Conservation (phyloP, 2,888 invertebrate genomes). For the Ceraclea dissimilis region DNA sequence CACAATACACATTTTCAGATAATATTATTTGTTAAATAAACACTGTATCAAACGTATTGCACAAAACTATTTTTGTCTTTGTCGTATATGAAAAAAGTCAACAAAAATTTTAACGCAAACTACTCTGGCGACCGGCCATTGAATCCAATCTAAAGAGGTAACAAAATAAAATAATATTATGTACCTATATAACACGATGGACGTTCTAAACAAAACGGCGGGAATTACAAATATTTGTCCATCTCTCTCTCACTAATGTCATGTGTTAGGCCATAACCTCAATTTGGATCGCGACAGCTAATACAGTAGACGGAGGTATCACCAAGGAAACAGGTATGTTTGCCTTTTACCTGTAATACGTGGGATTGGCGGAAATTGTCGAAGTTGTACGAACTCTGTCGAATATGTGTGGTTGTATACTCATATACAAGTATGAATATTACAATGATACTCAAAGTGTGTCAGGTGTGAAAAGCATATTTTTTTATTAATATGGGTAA, state of each 20-base stretch:
- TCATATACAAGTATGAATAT: conserved; percentile 1
- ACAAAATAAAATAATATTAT: not conserved
- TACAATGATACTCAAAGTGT: not conserved
- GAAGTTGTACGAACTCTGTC: conserved; percentile 10
- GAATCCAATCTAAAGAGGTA: conserved; percentile 9
- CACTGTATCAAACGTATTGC: no score
- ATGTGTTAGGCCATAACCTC: conserved; percentile 15
- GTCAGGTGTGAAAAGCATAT: no score
- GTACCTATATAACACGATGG: conserved; percentile 3
- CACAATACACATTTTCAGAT: no score
- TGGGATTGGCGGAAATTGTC: conserved; percentile 17
- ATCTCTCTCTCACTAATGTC: conserved; percentile 15
- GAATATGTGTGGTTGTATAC: conserved; percentile 5
- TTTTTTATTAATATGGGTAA: no score
- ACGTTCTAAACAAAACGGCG: conserved; percentile 14
- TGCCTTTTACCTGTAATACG: conserved; percentile 22
- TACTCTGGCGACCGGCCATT: conserved; percentile 5
- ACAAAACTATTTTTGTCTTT: no score
- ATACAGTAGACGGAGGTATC: not conserved
- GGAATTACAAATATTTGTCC: conserved; percentile 7
- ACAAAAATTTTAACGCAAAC: not conserved
- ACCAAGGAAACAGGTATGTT: conserved; percentile 21
- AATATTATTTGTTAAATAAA: no score
- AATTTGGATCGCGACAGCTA: conserved; percentile 7
- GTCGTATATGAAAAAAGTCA: not conserved